Percentiles rank a stretch among this genome's conserved stretches.
phyloP scores from a whole-genome alignment of 2,797 vertebrate species.

The Eidolon dupreanum region DNA sequence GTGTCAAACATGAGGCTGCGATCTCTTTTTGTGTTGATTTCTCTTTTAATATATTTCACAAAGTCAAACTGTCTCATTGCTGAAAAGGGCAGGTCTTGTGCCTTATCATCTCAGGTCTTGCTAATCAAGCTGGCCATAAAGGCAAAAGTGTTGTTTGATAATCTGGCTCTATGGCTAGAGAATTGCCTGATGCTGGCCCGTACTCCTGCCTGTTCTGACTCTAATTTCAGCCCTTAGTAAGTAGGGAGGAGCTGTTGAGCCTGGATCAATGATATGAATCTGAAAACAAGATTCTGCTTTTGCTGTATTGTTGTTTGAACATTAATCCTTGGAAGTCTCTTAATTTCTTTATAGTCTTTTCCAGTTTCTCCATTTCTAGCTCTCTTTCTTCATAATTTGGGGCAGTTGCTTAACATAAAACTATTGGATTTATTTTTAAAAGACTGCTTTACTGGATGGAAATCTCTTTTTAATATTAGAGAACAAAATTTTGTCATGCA shows the following conservation, averaged over 20 bases:
- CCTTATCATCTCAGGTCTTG: background rate
- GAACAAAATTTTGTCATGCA: background rate
- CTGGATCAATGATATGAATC: background rate
- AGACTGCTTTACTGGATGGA: background rate
- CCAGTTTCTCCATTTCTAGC: background rate
- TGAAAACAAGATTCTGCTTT: background rate
- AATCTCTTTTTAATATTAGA: background rate
- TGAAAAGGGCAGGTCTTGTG: background rate
- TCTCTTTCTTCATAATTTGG: background rate
- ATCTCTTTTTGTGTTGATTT: background rate
- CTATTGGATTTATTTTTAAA: constrained; percentile 30
- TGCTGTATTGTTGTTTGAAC: background rate
- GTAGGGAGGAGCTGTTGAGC: background rate
- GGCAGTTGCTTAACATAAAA: background rate
- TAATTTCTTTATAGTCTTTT: background rate
- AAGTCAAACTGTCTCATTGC: background rate
- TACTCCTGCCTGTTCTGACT: background rate
- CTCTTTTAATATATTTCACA: background rate
- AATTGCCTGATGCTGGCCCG: accelerated
- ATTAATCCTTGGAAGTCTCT: background rate
- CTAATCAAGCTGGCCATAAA: background rate
- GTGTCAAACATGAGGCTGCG: background rate
- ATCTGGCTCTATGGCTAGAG: background rate
- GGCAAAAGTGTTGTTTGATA: background rate
- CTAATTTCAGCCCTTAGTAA: background rate